Percentiles rank a stretch among this genome's conserved stretches.
Conservation (phyloP, 2,797 vertebrate species). For the Ctenopoma kingsleyae region DNA sequence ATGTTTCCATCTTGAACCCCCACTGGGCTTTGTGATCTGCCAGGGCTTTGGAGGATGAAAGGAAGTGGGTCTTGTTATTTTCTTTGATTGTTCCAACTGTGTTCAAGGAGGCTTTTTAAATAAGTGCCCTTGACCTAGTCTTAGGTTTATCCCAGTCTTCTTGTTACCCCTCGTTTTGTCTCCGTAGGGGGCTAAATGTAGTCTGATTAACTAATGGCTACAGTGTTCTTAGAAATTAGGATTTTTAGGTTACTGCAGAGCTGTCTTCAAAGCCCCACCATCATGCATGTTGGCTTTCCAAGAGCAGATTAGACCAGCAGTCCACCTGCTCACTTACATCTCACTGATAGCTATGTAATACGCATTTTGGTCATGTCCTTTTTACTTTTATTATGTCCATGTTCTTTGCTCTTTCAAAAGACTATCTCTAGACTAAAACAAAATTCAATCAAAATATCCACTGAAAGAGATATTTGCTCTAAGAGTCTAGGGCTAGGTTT, state of each 20-base stretch:
- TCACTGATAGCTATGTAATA: constrained; percentile 43
- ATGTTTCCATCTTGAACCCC: constrained; percentile 66
- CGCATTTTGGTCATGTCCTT: constrained; percentile 44
- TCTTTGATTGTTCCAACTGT: constrained; percentile 68
- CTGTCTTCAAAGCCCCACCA: constrained; percentile 86
- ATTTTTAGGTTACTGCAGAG: constrained; percentile 75
- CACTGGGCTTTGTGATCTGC: constrained; percentile 63
- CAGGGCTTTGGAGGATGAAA: constrained; percentile 80
- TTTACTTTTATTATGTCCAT: constrained; percentile 68
- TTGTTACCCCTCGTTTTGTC: constrained; percentile 83
- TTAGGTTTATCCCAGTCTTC: constrained; percentile 65
- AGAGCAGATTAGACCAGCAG: constrained; percentile 91
- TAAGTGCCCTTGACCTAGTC: constrained; percentile 71
- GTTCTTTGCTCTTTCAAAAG: constrained; percentile 78
- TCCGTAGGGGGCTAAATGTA: constrained; percentile 85
- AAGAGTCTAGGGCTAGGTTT: not conserved
- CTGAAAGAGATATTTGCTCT: not conserved
- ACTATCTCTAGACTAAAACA: not conserved
- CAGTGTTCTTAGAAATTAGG: constrained; percentile 88
- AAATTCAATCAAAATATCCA: constrained; percentile 2
- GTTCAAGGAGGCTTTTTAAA: constrained; percentile 77
- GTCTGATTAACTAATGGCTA: constrained; percentile 93
- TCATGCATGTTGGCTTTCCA: constrained; percentile 85
- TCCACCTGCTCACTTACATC: constrained; percentile 78
- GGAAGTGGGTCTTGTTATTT: constrained; percentile 66